phyloP scores from a whole-genome alignment of 2,888 invertebrate genomes.

The Euplexia lucipara region DNA sequence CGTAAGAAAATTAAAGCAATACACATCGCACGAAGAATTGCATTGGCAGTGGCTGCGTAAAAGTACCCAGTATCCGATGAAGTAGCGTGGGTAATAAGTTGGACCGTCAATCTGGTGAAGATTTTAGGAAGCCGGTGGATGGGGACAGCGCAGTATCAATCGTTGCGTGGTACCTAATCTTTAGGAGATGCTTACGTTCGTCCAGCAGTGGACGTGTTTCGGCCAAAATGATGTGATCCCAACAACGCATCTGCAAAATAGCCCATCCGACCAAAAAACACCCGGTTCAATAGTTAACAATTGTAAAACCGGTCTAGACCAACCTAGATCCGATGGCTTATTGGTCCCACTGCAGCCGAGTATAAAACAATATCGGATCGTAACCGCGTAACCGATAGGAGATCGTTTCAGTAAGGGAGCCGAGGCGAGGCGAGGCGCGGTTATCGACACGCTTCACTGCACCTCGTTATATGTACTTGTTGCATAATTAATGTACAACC shows the following conservation, averaged over 20 bases:
- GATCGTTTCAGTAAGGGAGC: slow-evolving; percentile 60
- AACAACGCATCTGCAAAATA: neutral
- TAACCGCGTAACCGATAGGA: slow-evolving; percentile 57
- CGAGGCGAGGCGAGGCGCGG: slow-evolving; percentile 20
- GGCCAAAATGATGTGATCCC: too few species aligned
- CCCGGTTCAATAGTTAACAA: slow-evolving; percentile 10
- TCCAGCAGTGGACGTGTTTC: too few species aligned
- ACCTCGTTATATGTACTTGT: slow-evolving; percentile 22
- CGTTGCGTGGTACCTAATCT: too few species aligned
- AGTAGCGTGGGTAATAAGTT: too few species aligned
- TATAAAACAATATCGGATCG: slow-evolving; percentile 36
- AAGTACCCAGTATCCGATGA: too few species aligned
- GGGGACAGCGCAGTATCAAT: too few species aligned
- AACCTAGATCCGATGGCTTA: slow-evolving; percentile 30
- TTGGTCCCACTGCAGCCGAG: slow-evolving; percentile 11
- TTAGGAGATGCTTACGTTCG: too few species aligned
- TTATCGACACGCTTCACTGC: slow-evolving; percentile 51
- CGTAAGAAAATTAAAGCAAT: too few species aligned
- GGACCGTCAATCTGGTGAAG: too few species aligned
- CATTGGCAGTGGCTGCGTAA: too few species aligned
- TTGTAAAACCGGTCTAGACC: slow-evolving; percentile 4
- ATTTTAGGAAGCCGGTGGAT: too few species aligned
- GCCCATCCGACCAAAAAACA: neutral
- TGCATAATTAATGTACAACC: slow-evolving; percentile 38
- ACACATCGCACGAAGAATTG: too few species aligned